Conservation (phyloP, 1,140 invertebrate genomes). For the Wasmannia auropunctata region DNA sequence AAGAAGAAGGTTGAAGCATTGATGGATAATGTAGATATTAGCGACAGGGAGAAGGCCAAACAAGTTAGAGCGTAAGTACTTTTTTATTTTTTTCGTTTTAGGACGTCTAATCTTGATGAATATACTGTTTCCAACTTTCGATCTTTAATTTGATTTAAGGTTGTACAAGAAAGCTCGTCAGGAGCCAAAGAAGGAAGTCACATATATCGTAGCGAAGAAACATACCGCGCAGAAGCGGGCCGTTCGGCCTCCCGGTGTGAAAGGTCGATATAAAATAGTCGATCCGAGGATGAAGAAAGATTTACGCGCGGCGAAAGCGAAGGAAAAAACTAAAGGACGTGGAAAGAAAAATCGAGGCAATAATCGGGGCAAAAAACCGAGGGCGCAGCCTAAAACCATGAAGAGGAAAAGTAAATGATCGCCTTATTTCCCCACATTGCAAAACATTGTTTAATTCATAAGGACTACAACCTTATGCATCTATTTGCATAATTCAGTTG, state of each 20-base stretch:
- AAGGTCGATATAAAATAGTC: conserved; percentile 97
- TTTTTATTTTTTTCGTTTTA: too few species aligned
- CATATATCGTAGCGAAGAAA: conserved; percentile 98
- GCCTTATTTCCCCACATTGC: neutral
- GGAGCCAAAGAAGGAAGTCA: conserved; percentile 95
- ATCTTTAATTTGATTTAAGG: conserved; percentile 84
- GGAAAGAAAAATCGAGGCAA: conserved; percentile 76
- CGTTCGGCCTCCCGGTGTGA: conserved; percentile 93
- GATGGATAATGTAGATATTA: conserved; percentile 95
- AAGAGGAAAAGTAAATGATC: conserved; percentile 70
- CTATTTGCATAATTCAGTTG: conserved; percentile 1
- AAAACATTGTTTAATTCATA: conserved; percentile 52
- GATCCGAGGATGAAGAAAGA: conserved; percentile 99
- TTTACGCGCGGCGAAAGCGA: conserved; percentile 89
- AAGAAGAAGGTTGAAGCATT: conserved; percentile 98
- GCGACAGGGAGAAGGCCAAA: conserved; percentile 95
- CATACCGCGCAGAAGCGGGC: conserved; percentile 91
- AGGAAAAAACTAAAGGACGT: conserved; percentile 86
- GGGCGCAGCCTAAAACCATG: conserved; percentile 64
- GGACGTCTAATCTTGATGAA: neutral
- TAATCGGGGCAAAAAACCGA: conserved; percentile 54
- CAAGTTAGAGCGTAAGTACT: conserved; percentile 94
- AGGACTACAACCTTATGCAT: neutral
- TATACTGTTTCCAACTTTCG: neutral
- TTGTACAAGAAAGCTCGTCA: conserved; percentile 96